Evolutionary conservation across 1,140 invertebrate species (phyloP).

Genomic region (Telenomus remus): DNA sequence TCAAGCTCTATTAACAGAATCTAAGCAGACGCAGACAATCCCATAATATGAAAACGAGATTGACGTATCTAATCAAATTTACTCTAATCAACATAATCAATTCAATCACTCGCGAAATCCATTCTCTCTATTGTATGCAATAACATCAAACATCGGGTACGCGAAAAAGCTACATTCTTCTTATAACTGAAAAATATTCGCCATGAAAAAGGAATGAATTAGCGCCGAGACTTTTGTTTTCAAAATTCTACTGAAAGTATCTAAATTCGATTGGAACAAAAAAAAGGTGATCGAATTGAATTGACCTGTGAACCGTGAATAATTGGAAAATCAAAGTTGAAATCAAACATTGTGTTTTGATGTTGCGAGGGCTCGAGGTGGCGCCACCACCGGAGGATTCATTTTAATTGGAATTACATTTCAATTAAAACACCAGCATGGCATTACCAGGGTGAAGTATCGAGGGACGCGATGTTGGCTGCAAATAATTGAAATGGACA

Average conservation of each 20-base stretch:
- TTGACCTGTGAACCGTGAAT: constrained; percentile 21
- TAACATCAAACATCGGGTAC: neutral
- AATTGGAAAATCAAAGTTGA: neutral
- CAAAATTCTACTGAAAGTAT: no score
- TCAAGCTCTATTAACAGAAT: neutral
- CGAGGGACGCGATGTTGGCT: constrained; percentile 27
- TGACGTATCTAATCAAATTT: constrained; percentile 2
- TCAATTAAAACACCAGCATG: constrained; percentile 59
- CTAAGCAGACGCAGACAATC: neutral
- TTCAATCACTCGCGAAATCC: neutral
- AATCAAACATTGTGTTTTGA: no score
- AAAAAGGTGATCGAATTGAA: constrained; percentile 13
- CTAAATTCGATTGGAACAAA: no score
- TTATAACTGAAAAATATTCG: neutral
- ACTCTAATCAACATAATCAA: constrained; percentile 1
- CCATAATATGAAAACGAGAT: constrained; percentile 1
- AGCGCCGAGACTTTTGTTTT: no score
- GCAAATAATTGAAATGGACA: constrained; percentile 63
- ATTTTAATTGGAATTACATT: constrained; percentile 66
- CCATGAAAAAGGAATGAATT: no score
- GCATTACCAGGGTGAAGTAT: constrained; percentile 30
- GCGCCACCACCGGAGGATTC: constrained; percentile 49
- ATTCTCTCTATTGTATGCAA: neutral
- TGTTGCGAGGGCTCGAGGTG: neutral
- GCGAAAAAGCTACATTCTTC: neutral